Conservation (phyloP, 2,113 vertebrate species). For the Apus apus region DNA sequence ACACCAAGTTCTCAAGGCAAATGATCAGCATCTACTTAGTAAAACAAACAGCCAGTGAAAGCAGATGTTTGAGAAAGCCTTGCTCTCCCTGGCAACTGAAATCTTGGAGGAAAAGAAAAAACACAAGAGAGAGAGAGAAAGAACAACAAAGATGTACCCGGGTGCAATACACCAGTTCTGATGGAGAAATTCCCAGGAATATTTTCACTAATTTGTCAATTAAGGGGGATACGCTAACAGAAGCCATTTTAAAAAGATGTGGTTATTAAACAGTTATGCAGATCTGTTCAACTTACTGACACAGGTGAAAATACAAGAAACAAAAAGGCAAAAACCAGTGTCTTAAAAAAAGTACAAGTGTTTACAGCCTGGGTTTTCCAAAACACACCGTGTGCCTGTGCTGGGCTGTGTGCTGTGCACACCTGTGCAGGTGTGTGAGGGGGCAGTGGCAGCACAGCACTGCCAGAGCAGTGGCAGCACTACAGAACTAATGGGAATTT, state of each 20-base stretch:
- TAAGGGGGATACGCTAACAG: not conserved
- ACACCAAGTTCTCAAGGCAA: not conserved
- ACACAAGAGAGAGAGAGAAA: not conserved
- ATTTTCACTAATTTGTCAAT: not conserved
- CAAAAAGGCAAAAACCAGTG: not conserved
- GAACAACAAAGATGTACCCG: accelerated
- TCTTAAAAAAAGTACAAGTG: not conserved
- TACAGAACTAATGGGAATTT: not conserved
- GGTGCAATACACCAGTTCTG: not conserved
- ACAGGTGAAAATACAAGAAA: not conserved
- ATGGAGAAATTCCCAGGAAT: not conserved
- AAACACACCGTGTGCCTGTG: not conserved
- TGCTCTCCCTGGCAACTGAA: not conserved
- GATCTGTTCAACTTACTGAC: not conserved
- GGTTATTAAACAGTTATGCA: not conserved
- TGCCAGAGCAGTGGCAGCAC: not conserved
- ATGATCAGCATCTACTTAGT: not conserved
- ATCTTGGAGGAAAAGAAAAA: not conserved
- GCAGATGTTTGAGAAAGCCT: not conserved
- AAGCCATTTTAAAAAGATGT: not conserved
- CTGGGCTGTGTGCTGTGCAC: not conserved
- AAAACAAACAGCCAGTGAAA: not conserved
- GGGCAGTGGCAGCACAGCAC: not conserved
- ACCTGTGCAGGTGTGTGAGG: not conserved
- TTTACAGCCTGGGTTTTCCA: not conserved